Conservation (phyloP, 2,113 vertebrate species). For the Vulpes vulpes region DNA sequence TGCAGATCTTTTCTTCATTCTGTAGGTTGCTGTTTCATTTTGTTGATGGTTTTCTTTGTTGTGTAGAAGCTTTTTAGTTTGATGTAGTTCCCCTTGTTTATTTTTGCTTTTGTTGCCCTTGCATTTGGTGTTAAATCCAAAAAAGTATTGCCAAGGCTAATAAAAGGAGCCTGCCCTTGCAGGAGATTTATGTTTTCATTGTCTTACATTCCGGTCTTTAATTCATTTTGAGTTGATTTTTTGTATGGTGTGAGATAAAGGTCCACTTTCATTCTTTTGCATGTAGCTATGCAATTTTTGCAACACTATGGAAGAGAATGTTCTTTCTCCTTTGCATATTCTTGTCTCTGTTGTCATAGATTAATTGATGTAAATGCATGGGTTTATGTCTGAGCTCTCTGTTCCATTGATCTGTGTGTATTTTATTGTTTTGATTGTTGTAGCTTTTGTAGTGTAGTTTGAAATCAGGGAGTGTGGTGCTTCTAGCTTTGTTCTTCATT, state of each 20-base stretch:
- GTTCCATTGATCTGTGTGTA: background rate
- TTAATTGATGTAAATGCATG: background rate
- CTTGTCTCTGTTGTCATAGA: background rate
- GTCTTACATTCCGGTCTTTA: background rate
- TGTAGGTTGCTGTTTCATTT: too few species aligned
- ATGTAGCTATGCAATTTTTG: background rate
- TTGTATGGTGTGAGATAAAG: background rate
- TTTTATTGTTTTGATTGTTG: background rate
- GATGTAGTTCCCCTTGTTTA: too few species aligned
- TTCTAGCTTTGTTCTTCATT: background rate
- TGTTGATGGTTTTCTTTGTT: too few species aligned
- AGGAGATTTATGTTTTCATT: background rate
- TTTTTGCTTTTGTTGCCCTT: too few species aligned
- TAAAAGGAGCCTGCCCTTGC: background rate
- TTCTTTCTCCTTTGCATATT: background rate
- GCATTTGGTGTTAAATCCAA: too few species aligned
- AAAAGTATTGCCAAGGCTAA: background rate
- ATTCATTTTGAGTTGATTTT: slow-evolving; percentile 30
- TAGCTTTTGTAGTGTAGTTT: slow-evolving; percentile 11
- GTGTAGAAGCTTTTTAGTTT: too few species aligned
- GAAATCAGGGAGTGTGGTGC: background rate
- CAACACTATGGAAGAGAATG: background rate
- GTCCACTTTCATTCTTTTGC: background rate
- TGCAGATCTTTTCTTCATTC: too few species aligned
- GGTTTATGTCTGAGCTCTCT: background rate